Evolutionary conservation across 2,797 vertebrate species (phyloP).

Genomic region (Hemibagrus guttatus): DNA sequence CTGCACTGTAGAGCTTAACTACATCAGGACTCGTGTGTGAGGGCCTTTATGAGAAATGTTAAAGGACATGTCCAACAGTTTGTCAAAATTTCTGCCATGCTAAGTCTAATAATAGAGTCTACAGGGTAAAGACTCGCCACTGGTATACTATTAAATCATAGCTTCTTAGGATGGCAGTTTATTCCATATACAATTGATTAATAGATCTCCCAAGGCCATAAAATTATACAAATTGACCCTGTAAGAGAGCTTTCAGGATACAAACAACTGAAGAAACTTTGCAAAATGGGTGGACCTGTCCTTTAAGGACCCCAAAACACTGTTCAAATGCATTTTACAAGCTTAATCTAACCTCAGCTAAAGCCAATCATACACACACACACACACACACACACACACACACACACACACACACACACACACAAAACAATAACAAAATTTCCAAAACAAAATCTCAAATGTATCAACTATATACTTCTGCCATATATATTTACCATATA

Average conservation of each 20-base stretch:
- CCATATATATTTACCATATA: conserved; percentile 73
- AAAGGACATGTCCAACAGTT: conserved; percentile 62
- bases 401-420: conserved; percentile 48
- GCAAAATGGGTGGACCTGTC: conserved; percentile 33
- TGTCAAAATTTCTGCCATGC: conserved; percentile 15
- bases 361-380: conserved; percentile 53
- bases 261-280: conserved; percentile 15
- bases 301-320: conserved; percentile 61
- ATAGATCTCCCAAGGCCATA: background rate
- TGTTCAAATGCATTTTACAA: conserved; percentile 65
- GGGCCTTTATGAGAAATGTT: conserved; percentile 64
- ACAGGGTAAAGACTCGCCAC: background rate
- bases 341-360: conserved; percentile 65
- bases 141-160: conserved; percentile 9
- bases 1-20: conserved; percentile 64
- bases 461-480: conserved; percentile 67
- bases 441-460: conserved; percentile 70
- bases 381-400: too few relatives aligned
- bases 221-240: conserved; percentile 12
- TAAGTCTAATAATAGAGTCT: background rate
- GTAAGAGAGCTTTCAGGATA: conserved; percentile 2
- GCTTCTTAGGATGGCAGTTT: background rate
- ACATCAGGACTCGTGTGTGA: conserved; percentile 69
- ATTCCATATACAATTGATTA: conserved; percentile 13
- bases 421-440: conserved; percentile 73